These are phyloP conservation scores for Sebastes hubbsi DNA, from an alignment of 2,797 vertebrate genomes.

Conservation along the genomic window DNA sequence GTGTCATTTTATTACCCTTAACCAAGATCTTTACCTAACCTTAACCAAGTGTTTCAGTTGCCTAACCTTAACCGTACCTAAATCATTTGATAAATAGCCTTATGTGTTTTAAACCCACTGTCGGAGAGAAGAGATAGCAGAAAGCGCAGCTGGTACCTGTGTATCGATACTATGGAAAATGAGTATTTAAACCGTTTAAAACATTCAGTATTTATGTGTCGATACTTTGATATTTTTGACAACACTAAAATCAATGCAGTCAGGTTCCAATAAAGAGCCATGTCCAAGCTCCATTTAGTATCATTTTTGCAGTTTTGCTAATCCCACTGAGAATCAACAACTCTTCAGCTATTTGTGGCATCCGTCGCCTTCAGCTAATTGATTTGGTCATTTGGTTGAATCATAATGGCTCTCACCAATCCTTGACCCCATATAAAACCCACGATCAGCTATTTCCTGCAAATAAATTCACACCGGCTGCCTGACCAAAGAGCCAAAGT, in stretches of 20 bases:
- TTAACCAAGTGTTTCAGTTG: neutral
- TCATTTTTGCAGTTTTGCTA: neutral
- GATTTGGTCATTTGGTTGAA: neutral
- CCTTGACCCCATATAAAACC: neutral
- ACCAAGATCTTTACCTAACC: neutral
- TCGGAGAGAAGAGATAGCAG: no score
- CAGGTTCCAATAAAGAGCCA: neutral
- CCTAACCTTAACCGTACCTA: neutral
- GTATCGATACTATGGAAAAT: no score
- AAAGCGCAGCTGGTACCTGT: no score
- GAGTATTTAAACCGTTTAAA: no score
- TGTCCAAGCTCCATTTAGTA: neutral
- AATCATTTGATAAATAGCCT: neutral
- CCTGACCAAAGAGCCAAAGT: neutral
- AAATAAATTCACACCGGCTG: neutral
- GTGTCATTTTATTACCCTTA: neutral
- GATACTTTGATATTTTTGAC: no score
- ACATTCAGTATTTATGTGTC: no score
- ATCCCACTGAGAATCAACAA: neutral
- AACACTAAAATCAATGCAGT: neutral
- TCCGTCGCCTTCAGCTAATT: neutral
- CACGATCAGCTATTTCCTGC: neutral
- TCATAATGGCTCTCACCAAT: neutral
- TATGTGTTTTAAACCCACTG: fast-evolving
- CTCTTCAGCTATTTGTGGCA: neutral